Conservation (phyloP, 2,113 vertebrate species). For the Pelvicachromis taeniatus region DNA sequence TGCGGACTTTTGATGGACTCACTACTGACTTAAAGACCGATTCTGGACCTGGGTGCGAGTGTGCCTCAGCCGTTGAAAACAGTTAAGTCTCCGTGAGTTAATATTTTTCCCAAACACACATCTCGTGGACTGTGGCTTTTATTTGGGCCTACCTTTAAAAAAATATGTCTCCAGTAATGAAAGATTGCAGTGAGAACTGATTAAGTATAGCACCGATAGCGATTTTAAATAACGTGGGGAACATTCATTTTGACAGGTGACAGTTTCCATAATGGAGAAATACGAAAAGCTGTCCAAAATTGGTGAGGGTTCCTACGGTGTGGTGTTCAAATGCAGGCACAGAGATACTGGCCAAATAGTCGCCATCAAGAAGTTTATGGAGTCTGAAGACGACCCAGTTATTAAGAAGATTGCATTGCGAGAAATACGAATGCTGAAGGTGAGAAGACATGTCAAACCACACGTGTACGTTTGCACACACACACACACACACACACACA, state of each 20-base stretch:
- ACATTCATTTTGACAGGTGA: not conserved
- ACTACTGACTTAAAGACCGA: not conserved
- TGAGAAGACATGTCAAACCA: constrained; percentile 35
- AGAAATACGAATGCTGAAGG: constrained; percentile 86
- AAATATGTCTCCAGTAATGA: not conserved
- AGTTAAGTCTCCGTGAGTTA: not conserved
- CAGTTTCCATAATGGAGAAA: constrained; percentile 77
- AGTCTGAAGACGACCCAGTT: constrained; percentile 84
- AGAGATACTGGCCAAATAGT: constrained; percentile 81
- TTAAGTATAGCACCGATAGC: not conserved
- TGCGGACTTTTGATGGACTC: not conserved
- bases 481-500: not conserved
- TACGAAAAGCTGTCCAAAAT: constrained; percentile 86
- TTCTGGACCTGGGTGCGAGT: constrained; percentile 6
- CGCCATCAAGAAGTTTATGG: constrained; percentile 86
- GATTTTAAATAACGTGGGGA: not conserved
- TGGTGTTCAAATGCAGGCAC: constrained; percentile 86
- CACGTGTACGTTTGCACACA: not conserved
- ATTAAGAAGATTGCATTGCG: constrained; percentile 85
- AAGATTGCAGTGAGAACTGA: not conserved
- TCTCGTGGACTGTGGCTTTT: not conserved
- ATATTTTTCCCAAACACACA: not conserved
- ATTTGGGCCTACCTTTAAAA: not conserved
- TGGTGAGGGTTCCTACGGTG: constrained; percentile 85
- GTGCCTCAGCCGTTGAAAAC: not conserved